Evolutionary conservation across 1,140 invertebrate genomes (phyloP), one percentile per base, ranked within the genome.

Genomic region (Bombus waltoni): DNA sequence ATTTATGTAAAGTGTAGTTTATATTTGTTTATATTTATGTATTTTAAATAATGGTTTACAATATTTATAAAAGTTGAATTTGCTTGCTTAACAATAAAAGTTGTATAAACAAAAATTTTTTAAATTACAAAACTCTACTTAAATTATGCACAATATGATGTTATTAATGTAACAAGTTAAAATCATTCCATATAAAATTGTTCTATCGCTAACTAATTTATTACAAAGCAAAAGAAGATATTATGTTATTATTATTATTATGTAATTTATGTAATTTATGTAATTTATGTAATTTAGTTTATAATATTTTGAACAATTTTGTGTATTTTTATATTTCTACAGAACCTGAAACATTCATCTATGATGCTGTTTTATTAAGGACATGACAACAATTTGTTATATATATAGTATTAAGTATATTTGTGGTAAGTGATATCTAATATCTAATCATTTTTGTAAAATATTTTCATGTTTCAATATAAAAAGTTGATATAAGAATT

Each of bases 321-420:
- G 22, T 42, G 35, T 44, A 74, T 74, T 74, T n/a, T 81, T 13
- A n/a, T 79, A 28, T 85, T 42, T 74, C 32, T 47, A 28, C 66
- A 85, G 83, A 81, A 38, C 11, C 8, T 81, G 62, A 25, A 22
- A 81, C 42, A 68, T 28, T 32, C 47, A 44, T 71, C 13, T 18
- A 75, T 47, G 57, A 86, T 70, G 70, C 42, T 62, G 70, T 73
- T 66, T 72, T 57, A 59, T 76, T 82, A 76, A 71, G 47, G 72
- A 82, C 62, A 73, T 82, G 72, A 86, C 72, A 82, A 82, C n/a
- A 68, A 35, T 35, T 22, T 86, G 25, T 84, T 71, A 71, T 76
- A 68, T 76, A 38, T 11, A 59, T 76, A 25, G n/a, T 44, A 32
- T 76, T 75, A 73, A 59, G 1, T 38, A 38, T 86, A 82, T 71